Base-by-base conservation (phyloP, 92 coral and sea anemone genomes). In the Diadumene lineata region DNA sequence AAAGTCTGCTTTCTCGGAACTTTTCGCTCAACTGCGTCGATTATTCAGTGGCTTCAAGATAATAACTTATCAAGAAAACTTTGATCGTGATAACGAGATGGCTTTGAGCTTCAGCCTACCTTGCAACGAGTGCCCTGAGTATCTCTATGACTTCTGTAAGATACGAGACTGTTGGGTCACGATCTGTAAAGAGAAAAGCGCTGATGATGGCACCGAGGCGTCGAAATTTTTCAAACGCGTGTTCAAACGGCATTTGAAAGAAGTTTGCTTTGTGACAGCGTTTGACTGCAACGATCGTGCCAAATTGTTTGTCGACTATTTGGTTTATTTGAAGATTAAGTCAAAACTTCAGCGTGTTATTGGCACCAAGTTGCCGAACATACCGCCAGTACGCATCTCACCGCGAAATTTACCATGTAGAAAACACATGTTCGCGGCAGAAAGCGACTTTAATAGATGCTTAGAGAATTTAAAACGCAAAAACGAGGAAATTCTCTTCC, bases 21-120 rank as follows among this genome's bases (percentile, higher is more conserved):
- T 53, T 23, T 3, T 23, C 55, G 50, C 67, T 23, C 62, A 56
- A 56, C 0, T 74, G 16, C 21, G 58, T 29, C 68, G 68, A 50
- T 2, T 76, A n/a, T n/a, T n/a, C n/a, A 18, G 31, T 10, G 82
- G 75, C 27, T 1, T 78, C 55, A 56, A 78, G 58, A 1, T 78
- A 4, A 67, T 78, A 21, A 78, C 82, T 18, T 78, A 67, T 44
- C 82, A 78, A 31, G 82, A 78, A 32, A 78, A 78, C 69, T 78
- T 67, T 22, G 72, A 69, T 10, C 60, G 74, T 18, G 75, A 78
- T 34, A 62, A 67, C 82, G 51, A 69, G 25, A 67, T 51, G 72
- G 75, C 75, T 1, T 48, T 69, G 46, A 78, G 65, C 33, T 78
- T 21, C 27, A 78, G 84, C 26, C 75, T 56, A 55, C 69, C 77